phyloP scores from a whole-genome alignment of 2,888 invertebrate genomes.

The Chirona hameri region DNA sequence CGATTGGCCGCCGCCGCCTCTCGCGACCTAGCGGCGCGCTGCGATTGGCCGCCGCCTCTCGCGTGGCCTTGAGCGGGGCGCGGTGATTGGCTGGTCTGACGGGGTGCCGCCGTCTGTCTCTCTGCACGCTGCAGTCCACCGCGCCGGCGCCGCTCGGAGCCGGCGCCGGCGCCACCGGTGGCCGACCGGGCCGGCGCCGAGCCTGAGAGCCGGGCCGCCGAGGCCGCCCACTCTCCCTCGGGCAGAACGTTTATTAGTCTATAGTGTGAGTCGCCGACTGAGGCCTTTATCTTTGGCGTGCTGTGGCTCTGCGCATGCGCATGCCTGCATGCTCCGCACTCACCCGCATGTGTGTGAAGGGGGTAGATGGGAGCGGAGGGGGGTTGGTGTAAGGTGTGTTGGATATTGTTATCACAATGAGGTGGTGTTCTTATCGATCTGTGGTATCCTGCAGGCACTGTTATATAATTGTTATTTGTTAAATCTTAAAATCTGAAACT shows the following conservation, averaged over 20 bases:
- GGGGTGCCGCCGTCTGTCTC: not conserved
- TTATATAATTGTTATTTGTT: no score
- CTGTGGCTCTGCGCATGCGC: constrained; percentile 24
- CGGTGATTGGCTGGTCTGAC: not conserved
- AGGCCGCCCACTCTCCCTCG: not conserved
- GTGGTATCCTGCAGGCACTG: no score
- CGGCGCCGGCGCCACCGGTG: not conserved
- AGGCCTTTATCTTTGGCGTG: constrained; percentile 27
- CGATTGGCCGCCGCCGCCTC: not conserved
- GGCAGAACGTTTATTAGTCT: constrained; percentile 27
- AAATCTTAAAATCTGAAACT: no score
- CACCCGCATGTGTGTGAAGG: not conserved
- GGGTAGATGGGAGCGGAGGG: not conserved
- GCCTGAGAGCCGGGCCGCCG: not conserved
- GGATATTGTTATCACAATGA: not conserved
- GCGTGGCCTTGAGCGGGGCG: not conserved
- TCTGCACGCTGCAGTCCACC: constrained; percentile 2
- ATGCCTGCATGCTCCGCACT: not conserved
- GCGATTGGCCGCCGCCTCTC: not conserved
- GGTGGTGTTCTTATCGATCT: no score
- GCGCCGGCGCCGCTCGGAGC: not conserved
- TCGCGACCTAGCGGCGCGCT: not conserved
- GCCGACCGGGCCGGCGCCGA: not conserved
- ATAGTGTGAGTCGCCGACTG: constrained; percentile 23
- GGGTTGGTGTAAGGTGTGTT: not conserved